phyloP scores from a whole-genome alignment of 2,888 invertebrate species.

The Brassicogethes aeneus region DNA sequence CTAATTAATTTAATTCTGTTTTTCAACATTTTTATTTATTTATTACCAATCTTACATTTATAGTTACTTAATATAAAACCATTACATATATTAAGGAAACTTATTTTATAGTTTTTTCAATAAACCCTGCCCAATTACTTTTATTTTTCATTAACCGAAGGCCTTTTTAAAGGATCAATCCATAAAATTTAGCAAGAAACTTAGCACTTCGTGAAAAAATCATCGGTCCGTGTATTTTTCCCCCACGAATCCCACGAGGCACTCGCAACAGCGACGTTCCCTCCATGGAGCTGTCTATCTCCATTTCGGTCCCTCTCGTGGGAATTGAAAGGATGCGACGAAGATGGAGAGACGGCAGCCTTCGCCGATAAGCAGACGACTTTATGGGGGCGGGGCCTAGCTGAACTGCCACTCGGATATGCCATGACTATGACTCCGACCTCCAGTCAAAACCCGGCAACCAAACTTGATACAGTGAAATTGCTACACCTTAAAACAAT shows the following conservation, averaged over 20 bases:
- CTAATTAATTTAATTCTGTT: too few relatives aligned
- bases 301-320: constrained; percentile 31
- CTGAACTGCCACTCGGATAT: constrained; percentile 7
- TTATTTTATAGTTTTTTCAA: too few relatives aligned
- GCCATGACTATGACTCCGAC: constrained; percentile 27
- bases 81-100: too few relatives aligned
- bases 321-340: constrained; percentile 22
- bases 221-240: neutral
- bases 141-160: too few relatives aligned
- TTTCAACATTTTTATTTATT: too few relatives aligned
- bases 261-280: constrained; percentile 27
- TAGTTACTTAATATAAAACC: too few relatives aligned
- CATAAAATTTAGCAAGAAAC: neutral
- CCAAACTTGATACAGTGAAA: too few relatives aligned
- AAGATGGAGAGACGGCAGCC: constrained; percentile 24
- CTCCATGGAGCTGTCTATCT: constrained; percentile 18
- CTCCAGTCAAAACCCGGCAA: constrained; percentile 30
- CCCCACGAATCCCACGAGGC: constrained; percentile 24
- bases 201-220: constrained; percentile 1
- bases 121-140: too few relatives aligned
- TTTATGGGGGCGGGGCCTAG: constrained; percentile 18
- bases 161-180: too few relatives aligned
- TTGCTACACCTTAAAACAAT: too few relatives aligned
- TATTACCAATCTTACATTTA: too few relatives aligned
- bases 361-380: constrained; percentile 33